A percentile compares a stretch with the other conserved stretches of the same genome.
Evolutionary conservation across 1,140 invertebrate species (phyloP).

Genomic region (Matsumurasca onukii): DNA sequence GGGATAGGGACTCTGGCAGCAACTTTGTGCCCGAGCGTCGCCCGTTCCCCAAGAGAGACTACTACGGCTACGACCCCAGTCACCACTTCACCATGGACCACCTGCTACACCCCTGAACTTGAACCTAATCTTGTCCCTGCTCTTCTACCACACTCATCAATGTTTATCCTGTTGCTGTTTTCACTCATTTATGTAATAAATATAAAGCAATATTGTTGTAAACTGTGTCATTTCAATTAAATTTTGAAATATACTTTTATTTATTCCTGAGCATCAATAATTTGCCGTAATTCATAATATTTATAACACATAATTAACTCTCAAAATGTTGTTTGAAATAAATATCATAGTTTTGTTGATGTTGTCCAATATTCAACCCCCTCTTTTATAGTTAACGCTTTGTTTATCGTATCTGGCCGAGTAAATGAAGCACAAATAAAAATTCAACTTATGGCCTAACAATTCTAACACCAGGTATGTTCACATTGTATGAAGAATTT

Average conservation of each 20-base stretch:
- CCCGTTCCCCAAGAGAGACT: slow-evolving; percentile 18
- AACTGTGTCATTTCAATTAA: slow-evolving; percentile 11
- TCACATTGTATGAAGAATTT: too few species aligned
- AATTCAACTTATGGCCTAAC: too few species aligned
- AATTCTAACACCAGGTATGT: too few species aligned
- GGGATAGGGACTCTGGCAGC: slow-evolving; percentile 2
- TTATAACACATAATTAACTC: too few species aligned
- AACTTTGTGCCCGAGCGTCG: slow-evolving; percentile 13
- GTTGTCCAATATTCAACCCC: too few species aligned
- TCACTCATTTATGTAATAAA: slow-evolving; percentile 21
- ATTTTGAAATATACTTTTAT: slow-evolving; percentile 22
- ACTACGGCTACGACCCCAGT: slow-evolving; percentile 16
- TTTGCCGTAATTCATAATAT: too few species aligned
- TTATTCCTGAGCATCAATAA: slow-evolving; percentile 16
- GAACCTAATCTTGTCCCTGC: too few species aligned
- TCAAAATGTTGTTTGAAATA: too few species aligned
- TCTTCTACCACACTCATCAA: neutral
- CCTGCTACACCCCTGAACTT: slow-evolving; percentile 14
- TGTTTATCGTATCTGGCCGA: too few species aligned
- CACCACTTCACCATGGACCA: slow-evolving; percentile 26
- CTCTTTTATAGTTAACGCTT: too few species aligned
- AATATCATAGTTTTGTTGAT: too few species aligned
- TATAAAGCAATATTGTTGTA: slow-evolving; percentile 24
- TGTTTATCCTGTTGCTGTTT: slow-evolving; percentile 13
- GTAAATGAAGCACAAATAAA: too few species aligned